Evolutionary conservation across 1,140 invertebrate genomes (phyloP).

Genomic region (Idris sp.): DNA sequence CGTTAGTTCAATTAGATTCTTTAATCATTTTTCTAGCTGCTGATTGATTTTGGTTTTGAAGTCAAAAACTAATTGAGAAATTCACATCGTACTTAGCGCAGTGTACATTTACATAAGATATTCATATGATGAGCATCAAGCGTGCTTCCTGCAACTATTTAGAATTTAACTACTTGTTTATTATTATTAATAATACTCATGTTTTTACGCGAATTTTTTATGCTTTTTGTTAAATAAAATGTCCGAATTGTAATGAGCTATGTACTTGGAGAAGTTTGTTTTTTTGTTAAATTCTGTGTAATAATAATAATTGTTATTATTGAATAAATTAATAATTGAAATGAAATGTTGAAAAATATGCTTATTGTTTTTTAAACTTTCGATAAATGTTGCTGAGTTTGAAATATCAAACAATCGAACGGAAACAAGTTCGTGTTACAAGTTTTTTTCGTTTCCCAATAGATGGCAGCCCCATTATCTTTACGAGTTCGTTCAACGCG

Average conservation of each 20-base stretch:
- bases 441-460: slow-evolving; percentile 71
- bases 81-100: not conserved
- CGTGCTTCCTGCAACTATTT: slow-evolving; percentile 8
- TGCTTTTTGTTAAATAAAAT: slow-evolving; percentile 9
- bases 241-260: no score
- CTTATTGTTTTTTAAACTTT: slow-evolving; percentile 35
- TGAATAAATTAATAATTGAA: no score
- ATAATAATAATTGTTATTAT: no score
- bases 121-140: slow-evolving; percentile 5
- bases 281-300: no score
- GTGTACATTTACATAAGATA: slow-evolving; percentile 17
- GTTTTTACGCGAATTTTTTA: no score
- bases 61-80: no score
- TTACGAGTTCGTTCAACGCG: slow-evolving; percentile 67
- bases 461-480: slow-evolving; percentile 78
- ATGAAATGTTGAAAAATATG: slow-evolving; percentile 23
- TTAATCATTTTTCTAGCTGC: no score
- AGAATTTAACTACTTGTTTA: not conserved
- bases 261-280: no score
- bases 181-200: no score
- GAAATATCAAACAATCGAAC: slow-evolving; percentile 44
- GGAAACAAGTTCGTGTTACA: slow-evolving; percentile 52
- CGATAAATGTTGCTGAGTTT: slow-evolving; percentile 37
- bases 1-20: slow-evolving; percentile 24
- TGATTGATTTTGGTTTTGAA: no score